Percentiles rank a stretch among this genome's conserved stretches.
Evolutionary conservation across 2,113 vertebrate species (phyloP).

Genomic region (Embiotoca jacksoni): DNA sequence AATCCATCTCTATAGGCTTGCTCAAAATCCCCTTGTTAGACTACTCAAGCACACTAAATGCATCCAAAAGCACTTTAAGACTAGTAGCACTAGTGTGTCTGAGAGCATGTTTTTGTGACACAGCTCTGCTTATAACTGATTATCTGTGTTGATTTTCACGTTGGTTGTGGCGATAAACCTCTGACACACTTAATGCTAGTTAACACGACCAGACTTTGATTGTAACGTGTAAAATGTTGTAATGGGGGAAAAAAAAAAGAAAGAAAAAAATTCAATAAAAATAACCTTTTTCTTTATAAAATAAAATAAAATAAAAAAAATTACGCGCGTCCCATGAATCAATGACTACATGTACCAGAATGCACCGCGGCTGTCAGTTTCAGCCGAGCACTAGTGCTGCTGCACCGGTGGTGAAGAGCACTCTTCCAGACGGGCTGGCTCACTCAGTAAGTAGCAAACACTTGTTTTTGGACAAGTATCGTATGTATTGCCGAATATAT

Average conservation of each 20-base stretch:
- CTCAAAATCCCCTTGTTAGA: slow-evolving; percentile 35
- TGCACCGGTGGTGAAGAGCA: slow-evolving; percentile 21
- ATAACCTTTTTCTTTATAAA: slow-evolving; percentile 31
- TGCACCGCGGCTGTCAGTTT: slow-evolving; percentile 65
- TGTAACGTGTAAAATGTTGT: slow-evolving; percentile 56
- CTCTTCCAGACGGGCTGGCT: slow-evolving; percentile 42
- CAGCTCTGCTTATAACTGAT: slow-evolving; percentile 41
- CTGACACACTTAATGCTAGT: background rate
- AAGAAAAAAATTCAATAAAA: slow-evolving; percentile 50
- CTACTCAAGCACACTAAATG: slow-evolving; percentile 67
- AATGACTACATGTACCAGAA: slow-evolving; percentile 69
- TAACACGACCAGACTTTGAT: slow-evolving; percentile 33
- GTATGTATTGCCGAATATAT: background rate
- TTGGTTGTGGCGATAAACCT: slow-evolving; percentile 2
- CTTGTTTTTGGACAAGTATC: slow-evolving; percentile 14
- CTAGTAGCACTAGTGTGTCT: slow-evolving; percentile 67
- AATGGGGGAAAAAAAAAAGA: slow-evolving; percentile 23
- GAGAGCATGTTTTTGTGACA: slow-evolving; percentile 54
- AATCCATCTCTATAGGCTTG: slow-evolving; percentile 27
- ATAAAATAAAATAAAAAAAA: background rate
- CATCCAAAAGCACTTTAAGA: slow-evolving; percentile 77
- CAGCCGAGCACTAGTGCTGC: background rate
- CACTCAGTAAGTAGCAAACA: slow-evolving; percentile 54
- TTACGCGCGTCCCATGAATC: fast-evolving
- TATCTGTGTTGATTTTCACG: slow-evolving; percentile 53